Evolutionary conservation across 2,113 vertebrate genomes (phyloP), one percentile per base, ranked within the genome.

Genomic region (human (Homo sapiens)): DNA sequence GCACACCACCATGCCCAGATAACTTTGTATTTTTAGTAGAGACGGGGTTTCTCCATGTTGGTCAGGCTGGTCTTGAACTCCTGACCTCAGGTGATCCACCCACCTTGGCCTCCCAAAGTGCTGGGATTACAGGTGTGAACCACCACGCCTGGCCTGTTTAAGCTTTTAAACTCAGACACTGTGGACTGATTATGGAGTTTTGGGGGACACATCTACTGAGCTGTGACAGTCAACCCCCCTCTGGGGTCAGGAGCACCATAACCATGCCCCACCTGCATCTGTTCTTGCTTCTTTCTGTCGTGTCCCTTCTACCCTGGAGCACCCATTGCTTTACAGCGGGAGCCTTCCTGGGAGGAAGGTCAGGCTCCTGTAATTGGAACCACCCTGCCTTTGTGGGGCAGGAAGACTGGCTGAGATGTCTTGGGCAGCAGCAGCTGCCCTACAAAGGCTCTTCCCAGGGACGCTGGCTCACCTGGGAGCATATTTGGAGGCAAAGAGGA

Each of bases 281-380:
- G 45, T 32, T 9, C 5, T 25, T 38, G 14, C 55, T 76, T 50
- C 9, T 68, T 82, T 40, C 40, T 68, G 59, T 22, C 23, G 6
- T 18, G 27, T 9, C 30, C 23, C 14, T 16, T 76, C 22, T 4
- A 68, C n/a, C 40, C 48, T 72, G 59, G 30, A 25, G 38, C 8
- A 0, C 0, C 17, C 22, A 14, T 8, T 2, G 11, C 8, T 43
- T 40, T 50, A 18, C 9, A 8, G 35, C 38, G 17, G 30, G 22
- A 22, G 5, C 10, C 16, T 52, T 79, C 50, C 27, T 55, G 59
- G 3, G 38, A n/a, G 61, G 84, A 35, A 93, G 68, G 22, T 57
- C 35, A 32, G 57, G 22, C 43, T 90, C 30, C 32, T 10, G 73
- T n/a, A 30, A 17, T 11, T 6, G 25, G 25, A 55, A 75, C 52